Evolutionary conservation across 1,140 invertebrate species (phyloP), one percentile per base, ranked within the genome.

Genomic region (Euwallacea similis): DNA sequence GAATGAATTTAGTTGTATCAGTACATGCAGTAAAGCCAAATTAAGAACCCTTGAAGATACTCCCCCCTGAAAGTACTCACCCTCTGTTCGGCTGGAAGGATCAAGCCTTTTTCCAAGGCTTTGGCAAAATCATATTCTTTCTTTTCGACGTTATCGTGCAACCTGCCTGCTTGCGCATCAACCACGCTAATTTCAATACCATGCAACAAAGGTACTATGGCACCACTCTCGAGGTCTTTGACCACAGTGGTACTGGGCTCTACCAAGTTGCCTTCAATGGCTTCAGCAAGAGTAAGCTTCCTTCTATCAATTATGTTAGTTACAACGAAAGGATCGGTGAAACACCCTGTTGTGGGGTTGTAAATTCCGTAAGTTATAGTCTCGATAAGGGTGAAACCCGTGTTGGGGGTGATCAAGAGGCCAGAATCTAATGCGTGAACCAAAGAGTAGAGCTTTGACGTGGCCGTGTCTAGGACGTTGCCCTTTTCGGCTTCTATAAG

Each of bases 61-160:
- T 11, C 13, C 46, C 9, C 46, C 46, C 2, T 13, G 9, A 50
- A 50, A 50, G 9, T 50, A 91, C 93, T 95, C 89, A 96, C 94
- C 93, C 93, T 89, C 80, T 93, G 91, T 88, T 94, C 91, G 81
- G 93, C 93, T 80, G 94, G 88, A 83, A 96, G 87, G 75, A 96
- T 88, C 83, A 91, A 90, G 78, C 94, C 93, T 82, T 90, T 89
- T 79, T 95, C 91, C 79, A 89, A 86, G 76, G 96, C 96, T 85
- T 95, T 94, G 70, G 91, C 84, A 79, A 97, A 89, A 85, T 94
- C 91, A 75, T 95, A 86, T 79, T 86, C 85, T 76, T 84, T 83
- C 69, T 84, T 83, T 79, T 91, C 87, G 71, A 86, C 83, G 78
- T 86, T 83, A 79, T 88, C 86, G 65, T 87, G 83, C 75, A 93